These are phyloP conservation scores for Empidonax alnorum DNA, from an alignment of 2,113 vertebrate genomes.

Conservation along the genomic window DNA sequence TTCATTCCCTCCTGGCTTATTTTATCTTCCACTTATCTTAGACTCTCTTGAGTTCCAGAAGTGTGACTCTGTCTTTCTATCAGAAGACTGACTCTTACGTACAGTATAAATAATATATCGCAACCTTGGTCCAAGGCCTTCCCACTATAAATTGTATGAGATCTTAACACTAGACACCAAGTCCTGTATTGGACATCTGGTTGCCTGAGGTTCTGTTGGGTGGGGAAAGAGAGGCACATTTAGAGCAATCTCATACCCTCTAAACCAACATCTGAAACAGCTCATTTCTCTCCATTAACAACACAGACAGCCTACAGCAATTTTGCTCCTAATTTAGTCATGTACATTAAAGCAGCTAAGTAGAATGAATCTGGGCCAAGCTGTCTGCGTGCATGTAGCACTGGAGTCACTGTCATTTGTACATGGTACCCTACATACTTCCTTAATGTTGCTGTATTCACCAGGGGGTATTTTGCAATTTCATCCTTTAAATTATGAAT, in stretches of 20 bases:
- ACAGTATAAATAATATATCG: background rate
- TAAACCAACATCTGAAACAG: background rate
- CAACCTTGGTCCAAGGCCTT: background rate
- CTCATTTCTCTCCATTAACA: conserved; percentile 22
- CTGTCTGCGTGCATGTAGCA: background rate
- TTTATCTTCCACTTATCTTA: background rate
- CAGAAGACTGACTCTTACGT: background rate
- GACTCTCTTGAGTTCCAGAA: background rate
- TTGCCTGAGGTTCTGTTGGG: background rate
- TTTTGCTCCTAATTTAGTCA: background rate
- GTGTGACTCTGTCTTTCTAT: background rate
- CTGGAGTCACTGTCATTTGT: background rate
- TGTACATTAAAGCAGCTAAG: conserved; percentile 22
- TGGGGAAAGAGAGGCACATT: background rate
- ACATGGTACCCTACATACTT: background rate
- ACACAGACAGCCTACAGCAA: conserved; percentile 24
- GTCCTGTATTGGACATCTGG: background rate
- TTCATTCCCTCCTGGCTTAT: background rate
- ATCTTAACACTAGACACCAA: background rate
- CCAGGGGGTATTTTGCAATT: background rate
- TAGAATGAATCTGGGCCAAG: conserved; percentile 6
- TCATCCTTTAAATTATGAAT: background rate
- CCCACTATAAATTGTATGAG: background rate
- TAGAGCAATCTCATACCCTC: background rate
- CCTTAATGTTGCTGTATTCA: background rate